A percentile compares a stretch with the other conserved stretches of the same genome.
Evolutionary conservation across 2,888 invertebrate species (phyloP).

Genomic region (Harpagoxenus sublaevis): DNA sequence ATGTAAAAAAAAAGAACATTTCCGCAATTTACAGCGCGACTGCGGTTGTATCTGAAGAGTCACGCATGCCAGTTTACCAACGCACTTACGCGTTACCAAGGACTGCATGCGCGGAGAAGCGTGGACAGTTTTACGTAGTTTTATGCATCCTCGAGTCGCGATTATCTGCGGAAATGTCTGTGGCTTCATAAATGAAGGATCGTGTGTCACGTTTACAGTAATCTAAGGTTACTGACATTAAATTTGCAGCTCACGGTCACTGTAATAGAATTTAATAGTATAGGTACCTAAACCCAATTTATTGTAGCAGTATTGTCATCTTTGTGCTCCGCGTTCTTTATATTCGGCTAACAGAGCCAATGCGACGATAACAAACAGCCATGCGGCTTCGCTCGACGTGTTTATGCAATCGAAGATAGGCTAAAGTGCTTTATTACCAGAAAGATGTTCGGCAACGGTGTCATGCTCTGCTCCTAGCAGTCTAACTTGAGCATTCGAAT

Average conservation of each 20-base stretch:
- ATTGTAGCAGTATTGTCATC: no score
- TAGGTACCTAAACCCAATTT: background rate
- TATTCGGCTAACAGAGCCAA: background rate
- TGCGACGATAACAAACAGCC: background rate
- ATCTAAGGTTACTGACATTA: constrained; percentile 14
- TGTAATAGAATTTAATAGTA: background rate
- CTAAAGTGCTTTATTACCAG: background rate
- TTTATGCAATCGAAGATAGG: background rate
- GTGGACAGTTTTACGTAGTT: constrained; percentile 26
- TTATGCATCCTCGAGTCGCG: constrained; percentile 43
- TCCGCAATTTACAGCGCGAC: constrained; percentile 33
- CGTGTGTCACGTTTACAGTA: constrained; percentile 29
- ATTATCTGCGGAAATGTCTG: constrained; percentile 35
- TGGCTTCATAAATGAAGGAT: constrained; percentile 36
- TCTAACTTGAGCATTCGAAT: background rate
- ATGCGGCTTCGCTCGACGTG: background rate
- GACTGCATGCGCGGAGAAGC: constrained; percentile 17
- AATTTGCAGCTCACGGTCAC: constrained; percentile 7
- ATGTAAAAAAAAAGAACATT: constrained; percentile 8
- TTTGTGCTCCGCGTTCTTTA: background rate
- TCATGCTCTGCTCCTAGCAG: background rate
- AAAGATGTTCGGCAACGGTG: background rate
- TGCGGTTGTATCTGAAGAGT: constrained; percentile 11
- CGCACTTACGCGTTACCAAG: constrained; percentile 35
- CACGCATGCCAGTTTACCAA: constrained; percentile 14